Evolutionary conservation across 2,888 invertebrate genomes (phyloP).

Genomic region (Hirtodrosophila trivittata): DNA sequence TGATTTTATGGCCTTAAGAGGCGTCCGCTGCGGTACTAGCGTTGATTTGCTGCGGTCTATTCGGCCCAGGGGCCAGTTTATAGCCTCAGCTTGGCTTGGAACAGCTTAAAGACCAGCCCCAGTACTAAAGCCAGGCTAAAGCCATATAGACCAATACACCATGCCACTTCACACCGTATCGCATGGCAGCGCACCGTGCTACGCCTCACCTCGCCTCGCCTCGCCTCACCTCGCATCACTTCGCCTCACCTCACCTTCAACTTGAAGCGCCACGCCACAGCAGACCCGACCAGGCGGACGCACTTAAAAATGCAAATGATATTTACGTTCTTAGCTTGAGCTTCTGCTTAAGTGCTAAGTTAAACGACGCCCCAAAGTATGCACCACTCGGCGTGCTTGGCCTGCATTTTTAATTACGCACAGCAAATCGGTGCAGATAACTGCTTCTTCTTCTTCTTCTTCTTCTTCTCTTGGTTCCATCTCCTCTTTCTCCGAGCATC

Average conservation of each 20-base stretch:
- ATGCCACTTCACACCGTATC: not conserved
- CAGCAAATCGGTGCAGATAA: conserved; percentile 65
- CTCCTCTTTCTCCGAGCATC: too few relatives aligned
- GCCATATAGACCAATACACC: not conserved
- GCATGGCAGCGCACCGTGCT: not conserved
- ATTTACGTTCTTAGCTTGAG: conserved; percentile 68
- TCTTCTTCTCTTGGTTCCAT: not conserved
- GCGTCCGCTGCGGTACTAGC: conserved; percentile 62
- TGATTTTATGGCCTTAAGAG: conserved; percentile 77
- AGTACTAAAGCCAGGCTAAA: conserved; percentile 26
- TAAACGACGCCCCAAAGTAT: conserved; percentile 71
- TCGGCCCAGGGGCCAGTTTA: conserved; percentile 75
- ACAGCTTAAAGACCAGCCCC: conserved; percentile 51
- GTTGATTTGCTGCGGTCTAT: conserved; percentile 74
- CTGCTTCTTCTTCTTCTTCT: conserved; percentile 24
- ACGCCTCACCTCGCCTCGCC: not conserved
- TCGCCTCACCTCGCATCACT: not conserved
- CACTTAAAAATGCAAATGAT: conserved; percentile 77
- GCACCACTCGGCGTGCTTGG: conserved; percentile 41
- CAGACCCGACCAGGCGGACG: conserved; percentile 34
- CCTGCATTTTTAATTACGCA: conserved; percentile 76
- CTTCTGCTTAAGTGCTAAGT: conserved; percentile 67
- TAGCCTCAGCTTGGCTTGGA: conserved; percentile 46
- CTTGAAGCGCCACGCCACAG: not conserved
- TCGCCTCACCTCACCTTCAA: not conserved